Percentiles rank a stretch among this genome's conserved stretches.
Conservation (phyloP, 23 tunicate genomes). For the Styela clava region DNA sequence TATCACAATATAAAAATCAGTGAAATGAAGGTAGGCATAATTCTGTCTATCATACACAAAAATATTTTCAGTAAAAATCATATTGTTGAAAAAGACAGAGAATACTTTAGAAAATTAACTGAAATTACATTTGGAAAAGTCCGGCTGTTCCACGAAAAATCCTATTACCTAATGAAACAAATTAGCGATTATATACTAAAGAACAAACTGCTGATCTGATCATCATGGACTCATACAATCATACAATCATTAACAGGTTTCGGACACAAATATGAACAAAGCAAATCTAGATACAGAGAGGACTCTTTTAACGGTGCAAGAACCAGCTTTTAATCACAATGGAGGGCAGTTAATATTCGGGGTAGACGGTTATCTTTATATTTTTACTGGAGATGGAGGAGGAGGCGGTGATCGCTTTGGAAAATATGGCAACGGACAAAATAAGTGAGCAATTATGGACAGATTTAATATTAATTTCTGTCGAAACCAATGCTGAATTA, state of each 20-base stretch:
- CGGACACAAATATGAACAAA: slow-evolving; percentile 41
- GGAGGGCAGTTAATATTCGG: slow-evolving; percentile 63
- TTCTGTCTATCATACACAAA: too few relatives aligned
- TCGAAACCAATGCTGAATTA: background rate
- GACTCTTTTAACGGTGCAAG: slow-evolving; percentile 39
- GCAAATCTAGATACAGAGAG: slow-evolving; percentile 51
- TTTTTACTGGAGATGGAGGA: slow-evolving; percentile 88
- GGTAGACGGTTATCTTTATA: slow-evolving; percentile 49
- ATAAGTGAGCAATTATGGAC: slow-evolving; percentile 39
- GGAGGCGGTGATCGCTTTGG: slow-evolving; percentile 64
- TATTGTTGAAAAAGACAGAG: too few relatives aligned
- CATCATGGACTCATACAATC: too few relatives aligned
- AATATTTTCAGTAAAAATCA: too few relatives aligned
- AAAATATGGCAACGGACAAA: slow-evolving; percentile 47
- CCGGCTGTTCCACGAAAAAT: too few relatives aligned
- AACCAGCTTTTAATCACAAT: slow-evolving; percentile 73
- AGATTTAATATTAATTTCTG: background rate
- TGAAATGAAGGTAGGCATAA: slow-evolving; percentile 63
- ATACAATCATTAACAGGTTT: too few relatives aligned
- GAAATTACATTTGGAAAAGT: too few relatives aligned
- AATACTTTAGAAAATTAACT: too few relatives aligned
- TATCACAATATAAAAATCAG: slow-evolving; percentile 42
- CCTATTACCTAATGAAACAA: too few relatives aligned
- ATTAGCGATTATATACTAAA: too few relatives aligned
- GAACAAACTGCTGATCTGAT: too few relatives aligned